Evolutionary conservation across 2,113 vertebrate genomes (phyloP), one percentile per base, ranked within the genome.

Genomic region (Oryzias celebensis): DNA sequence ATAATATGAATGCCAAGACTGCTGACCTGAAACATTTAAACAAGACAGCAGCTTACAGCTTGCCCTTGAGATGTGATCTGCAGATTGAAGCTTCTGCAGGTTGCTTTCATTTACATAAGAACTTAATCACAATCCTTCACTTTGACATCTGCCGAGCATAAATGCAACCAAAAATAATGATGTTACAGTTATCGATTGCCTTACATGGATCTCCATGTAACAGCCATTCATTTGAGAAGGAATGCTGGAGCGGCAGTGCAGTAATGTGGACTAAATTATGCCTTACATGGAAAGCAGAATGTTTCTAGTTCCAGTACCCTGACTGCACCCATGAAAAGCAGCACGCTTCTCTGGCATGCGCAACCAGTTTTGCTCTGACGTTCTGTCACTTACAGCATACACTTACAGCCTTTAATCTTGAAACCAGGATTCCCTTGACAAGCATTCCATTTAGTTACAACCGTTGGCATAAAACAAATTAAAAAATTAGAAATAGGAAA

Each of bases 71-170:
- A 83, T 65, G 68, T 48, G 83, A 86, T 71, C 15, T 52, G 61
- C 6, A 53, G 64, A 82, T 67, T 83, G 55, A 62, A 13, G 58
- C 70, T 75, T 59, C 82, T 20, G 76, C 71, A 74, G 73, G 77
- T 73, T 65, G 73, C 65, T 84, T 81, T 84, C 76, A 90, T 93
- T 93, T 91, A 83, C 87, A 88, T 91, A 79, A 57, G 69, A 85
- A 90, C 88, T 85, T 84, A 85, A 79, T 81, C 84, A 87, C 71
- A 72, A 77, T 89, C 78, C 69, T 83, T 93, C 86, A 90, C 68
- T 71, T 69, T 81, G 90, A 90, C 80, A 80, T 85, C 72, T 78
- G 80, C 84, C 68, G 75, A 77, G 73, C 80, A 77, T 78, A 90
- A 88, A 75, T 82, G 85, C 77, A 86, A 79, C 58, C 36, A 61